phyloP scores from a whole-genome alignment of 1,140 invertebrate species.

The Drosophila jambulina region DNA sequence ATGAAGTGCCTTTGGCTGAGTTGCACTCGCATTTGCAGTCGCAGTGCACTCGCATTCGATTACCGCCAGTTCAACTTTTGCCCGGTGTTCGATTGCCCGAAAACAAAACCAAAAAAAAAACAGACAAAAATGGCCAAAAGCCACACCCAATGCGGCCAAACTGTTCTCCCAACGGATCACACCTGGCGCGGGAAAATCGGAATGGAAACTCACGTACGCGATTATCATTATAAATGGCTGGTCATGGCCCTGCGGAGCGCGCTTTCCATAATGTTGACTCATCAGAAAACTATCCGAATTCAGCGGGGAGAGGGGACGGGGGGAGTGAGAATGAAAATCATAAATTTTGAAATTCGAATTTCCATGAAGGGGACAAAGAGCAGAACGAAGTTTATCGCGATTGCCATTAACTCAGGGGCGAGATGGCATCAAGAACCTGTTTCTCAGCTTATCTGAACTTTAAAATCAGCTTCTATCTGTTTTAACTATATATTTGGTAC shows the following conservation, averaged over 20 bases:
- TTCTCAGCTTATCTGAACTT: neutral
- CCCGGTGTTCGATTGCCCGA: neutral
- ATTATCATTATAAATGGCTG: conserved; percentile 38
- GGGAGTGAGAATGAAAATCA: neutral
- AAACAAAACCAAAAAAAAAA: neutral
- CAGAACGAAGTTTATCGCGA: neutral
- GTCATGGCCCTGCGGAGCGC: conserved; percentile 9
- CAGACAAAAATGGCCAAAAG: neutral
- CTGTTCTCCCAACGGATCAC: conserved; percentile 1
- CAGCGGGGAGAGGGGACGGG: neutral
- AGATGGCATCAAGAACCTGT: conserved; percentile 1
- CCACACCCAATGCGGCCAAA: neutral
- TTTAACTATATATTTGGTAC: no score
- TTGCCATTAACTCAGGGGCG: neutral
- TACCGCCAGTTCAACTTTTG: conserved; percentile 3
- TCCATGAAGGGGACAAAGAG: neutral
- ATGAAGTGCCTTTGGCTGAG: conserved; percentile 50
- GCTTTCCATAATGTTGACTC: conserved; percentile 28
- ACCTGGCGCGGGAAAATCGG: conserved; percentile 13
- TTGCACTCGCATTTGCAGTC: neutral
- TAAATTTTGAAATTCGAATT: conserved; percentile 13
- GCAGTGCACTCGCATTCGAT: conserved; percentile 21
- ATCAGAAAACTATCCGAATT: conserved; percentile 30
- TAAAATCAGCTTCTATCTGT: neutral
- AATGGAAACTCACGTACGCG: conserved; percentile 26